These are phyloP conservation scores for Orcinus orca DNA, from an alignment of 2,113 vertebrate genomes.

Conservation along the genomic window DNA sequence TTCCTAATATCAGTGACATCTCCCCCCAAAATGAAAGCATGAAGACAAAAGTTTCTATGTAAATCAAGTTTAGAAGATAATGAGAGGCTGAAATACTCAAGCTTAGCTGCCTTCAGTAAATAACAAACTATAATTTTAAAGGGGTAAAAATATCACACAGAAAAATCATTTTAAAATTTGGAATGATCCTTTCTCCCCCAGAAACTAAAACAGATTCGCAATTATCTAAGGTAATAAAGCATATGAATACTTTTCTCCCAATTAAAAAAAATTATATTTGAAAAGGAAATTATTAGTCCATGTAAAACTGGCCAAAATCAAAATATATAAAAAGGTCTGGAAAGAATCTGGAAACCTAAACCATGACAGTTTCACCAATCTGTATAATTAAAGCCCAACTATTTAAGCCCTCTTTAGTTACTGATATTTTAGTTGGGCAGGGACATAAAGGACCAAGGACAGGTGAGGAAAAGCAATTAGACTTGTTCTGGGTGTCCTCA, in stretches of 20 bases:
- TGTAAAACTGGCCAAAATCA: not conserved
- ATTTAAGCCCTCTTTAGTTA: not conserved
- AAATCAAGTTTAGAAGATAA: constrained; percentile 25
- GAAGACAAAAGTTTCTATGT: not conserved
- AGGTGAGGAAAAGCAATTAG: not conserved
- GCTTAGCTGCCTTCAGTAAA: not conserved
- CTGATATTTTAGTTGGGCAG: not conserved
- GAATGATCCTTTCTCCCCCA: not conserved
- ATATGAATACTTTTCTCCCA: not conserved
- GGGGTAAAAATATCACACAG: not conserved
- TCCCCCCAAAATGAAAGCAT: not conserved
- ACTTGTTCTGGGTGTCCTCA: not conserved
- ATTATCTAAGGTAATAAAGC: not conserved
- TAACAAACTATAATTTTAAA: not conserved
- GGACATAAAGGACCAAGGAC: too few species aligned
- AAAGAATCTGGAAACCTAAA: not conserved
- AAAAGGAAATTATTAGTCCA: not conserved
- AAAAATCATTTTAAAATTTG: constrained; percentile 41
- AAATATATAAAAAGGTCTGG: not conserved
- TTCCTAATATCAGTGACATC: not conserved
- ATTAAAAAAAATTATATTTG: not conserved
- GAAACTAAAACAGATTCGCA: not conserved
- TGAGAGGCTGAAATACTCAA: not conserved
- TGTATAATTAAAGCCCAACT: not conserved
- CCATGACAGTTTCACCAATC: not conserved